Conservation (phyloP, 64 coral and sea anemone species). For the Montipora sp. region DNA sequence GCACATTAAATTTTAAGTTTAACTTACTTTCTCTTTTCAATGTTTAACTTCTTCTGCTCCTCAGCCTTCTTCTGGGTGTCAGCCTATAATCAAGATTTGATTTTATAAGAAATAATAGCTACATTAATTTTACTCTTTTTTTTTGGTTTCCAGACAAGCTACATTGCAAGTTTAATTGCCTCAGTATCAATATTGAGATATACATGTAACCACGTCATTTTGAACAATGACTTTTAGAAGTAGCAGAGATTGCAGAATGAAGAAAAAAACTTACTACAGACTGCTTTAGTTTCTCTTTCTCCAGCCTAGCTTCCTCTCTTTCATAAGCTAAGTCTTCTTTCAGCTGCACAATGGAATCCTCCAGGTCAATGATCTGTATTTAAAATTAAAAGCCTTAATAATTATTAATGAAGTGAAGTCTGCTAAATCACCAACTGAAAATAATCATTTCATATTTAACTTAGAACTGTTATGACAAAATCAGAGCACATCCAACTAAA, state of each 20-base stretch:
- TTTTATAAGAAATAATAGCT: not conserved
- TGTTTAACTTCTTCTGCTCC: conserved; percentile 87
- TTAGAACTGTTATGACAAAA: too few species aligned
- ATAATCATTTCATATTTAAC: too few species aligned
- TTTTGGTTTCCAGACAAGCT: not conserved
- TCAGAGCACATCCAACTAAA: too few species aligned
- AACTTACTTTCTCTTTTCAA: conserved; percentile 80
- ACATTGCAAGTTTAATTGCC: too few species aligned
- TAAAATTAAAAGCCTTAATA: not conserved
- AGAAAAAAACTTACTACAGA: conserved; percentile 71
- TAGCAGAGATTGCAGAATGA: not conserved
- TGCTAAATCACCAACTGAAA: too few species aligned
- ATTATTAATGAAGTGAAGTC: not conserved
- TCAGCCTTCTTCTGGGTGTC: conserved; percentile 90
- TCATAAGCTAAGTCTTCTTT: conserved; percentile 92
- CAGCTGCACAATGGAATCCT: conserved; percentile 95
- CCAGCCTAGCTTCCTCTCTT: conserved; percentile 81
- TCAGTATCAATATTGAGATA: too few species aligned
- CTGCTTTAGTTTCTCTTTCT: conserved; percentile 89
- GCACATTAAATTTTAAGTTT: too few species aligned
- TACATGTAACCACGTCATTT: too few species aligned
- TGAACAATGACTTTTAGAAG: not conserved
- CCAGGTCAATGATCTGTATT: conserved; percentile 94
- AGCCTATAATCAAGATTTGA: conserved; percentile 22
- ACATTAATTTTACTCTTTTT: not conserved